Evolutionary conservation across 2,113 vertebrate genomes (phyloP).

Genomic region (Rutilus rutilus): DNA sequence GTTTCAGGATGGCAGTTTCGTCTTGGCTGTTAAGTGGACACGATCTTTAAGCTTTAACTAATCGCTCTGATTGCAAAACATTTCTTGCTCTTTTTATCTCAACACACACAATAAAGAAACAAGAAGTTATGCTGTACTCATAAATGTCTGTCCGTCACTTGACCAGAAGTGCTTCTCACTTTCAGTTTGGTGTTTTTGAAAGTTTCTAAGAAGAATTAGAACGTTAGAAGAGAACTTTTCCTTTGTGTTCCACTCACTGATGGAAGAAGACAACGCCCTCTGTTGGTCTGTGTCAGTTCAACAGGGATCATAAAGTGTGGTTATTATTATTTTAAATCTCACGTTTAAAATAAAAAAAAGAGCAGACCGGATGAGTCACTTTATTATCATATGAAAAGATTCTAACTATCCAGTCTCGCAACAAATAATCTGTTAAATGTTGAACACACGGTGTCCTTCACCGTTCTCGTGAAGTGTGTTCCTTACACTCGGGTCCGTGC

Average conservation of each 20-base stretch:
- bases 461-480: neutral
- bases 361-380: no score
- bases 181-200: neutral
- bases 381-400: no score
- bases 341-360: no score
- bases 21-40: no score
- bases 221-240: neutral
- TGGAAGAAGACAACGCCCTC: neutral
- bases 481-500: rapidly evolving
- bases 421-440: neutral
- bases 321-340: no score
- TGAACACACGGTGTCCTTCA: neutral
- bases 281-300: no score
- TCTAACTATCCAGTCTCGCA: no score
- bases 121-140: neutral
- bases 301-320: neutral
- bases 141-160: neutral
- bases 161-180: neutral
- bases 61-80: neutral
- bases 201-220: neutral
- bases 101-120: neutral
- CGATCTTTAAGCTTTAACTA: neutral
- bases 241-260: neutral
- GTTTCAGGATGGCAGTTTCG: no score
- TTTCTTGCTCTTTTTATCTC: neutral